Percentiles rank a stretch among this genome's conserved stretches.
Evolutionary conservation across 2,113 vertebrate genomes (phyloP).

Genomic region (Sceloporus undulatus): DNA sequence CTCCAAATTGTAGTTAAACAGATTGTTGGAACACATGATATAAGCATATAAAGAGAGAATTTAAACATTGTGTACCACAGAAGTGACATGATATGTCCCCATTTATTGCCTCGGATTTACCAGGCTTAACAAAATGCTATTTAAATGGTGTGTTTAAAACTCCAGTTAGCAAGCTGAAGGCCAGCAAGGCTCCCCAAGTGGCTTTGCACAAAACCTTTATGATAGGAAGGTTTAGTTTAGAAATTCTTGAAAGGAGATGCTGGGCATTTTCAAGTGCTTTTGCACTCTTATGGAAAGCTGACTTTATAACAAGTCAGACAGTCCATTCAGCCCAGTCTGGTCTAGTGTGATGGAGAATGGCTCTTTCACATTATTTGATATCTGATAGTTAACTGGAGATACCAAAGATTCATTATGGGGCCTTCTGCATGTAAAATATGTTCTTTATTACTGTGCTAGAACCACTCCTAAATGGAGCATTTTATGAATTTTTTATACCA

Average conservation of each 20-base stretch:
- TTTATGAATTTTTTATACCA: too few relatives aligned
- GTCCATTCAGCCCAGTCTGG: not conserved
- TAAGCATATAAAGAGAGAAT: slow-evolving; percentile 18
- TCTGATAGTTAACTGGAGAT: too few relatives aligned
- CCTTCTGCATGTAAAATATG: too few relatives aligned
- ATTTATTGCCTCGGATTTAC: slow-evolving; percentile 21
- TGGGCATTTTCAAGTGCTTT: not conserved
- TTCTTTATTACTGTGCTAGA: too few relatives aligned
- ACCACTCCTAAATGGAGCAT: too few relatives aligned
- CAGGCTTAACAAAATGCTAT: slow-evolving; percentile 2
- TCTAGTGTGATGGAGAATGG: too few relatives aligned
- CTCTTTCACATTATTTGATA: too few relatives aligned
- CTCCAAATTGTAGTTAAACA: not conserved
- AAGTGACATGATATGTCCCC: not conserved
- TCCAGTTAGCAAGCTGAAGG: not conserved
- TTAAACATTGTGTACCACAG: slow-evolving; percentile 19
- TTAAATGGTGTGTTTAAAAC: not conserved
- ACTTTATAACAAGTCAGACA: not conserved
- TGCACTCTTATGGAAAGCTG: not conserved
- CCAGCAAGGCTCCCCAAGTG: not conserved
- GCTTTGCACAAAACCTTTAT: not conserved
- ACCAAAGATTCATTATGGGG: too few relatives aligned
- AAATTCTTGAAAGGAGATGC: not conserved
- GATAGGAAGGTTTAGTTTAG: not conserved
- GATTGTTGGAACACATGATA: not conserved